Evolutionary conservation across 2,113 vertebrate species (phyloP), one percentile per base, ranked within the genome.

Genomic region (Crotalus helleri): DNA sequence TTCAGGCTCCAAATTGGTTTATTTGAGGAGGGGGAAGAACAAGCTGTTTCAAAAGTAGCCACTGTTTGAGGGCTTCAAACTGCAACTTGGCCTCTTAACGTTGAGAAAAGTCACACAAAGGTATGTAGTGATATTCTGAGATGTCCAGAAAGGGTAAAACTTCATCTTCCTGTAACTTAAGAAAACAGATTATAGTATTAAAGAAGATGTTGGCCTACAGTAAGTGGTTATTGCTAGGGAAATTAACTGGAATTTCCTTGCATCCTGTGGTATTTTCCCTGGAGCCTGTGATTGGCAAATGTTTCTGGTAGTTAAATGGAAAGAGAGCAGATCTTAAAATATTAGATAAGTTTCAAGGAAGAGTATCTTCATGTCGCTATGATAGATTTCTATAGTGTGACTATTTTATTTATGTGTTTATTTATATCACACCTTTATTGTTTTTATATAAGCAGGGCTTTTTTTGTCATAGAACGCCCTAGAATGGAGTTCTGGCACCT

Each of bases 111-210:
- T 39, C 5, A 19, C 5, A 81, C 69, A 81, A 81, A 39, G 15
- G 8, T 81, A 81, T 39, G 15, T 81, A n/a, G 33, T 81, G 69
- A 81, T 81, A 81, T 81, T 81, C 5, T 81, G 69, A 81, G 69
- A 39, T 39, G 5, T 6, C 15, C 33, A 81, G 33, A 39, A 81
- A 81, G 17, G 15, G 69, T 81, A 90, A 74, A 54, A 61, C 86
- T 92, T 44, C 92, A 64, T 51, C 19, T n/a, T 96, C 91, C 91
- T 91, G 88, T 93, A 11, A 3, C 51, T 92, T 94, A 92, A 92
- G 87, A 24, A 90, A 61, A 23, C n/a, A 92, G 23, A 4, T 91
- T n/a, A 74, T 15, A 33, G 13, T 74, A 74, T 74, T 33, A 74
- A 74, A 74, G 2, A 74, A 33, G n/a, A 33, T 33, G n/a, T 33